Evolutionary conservation across 2,888 invertebrate species (phyloP), one percentile per base, ranked within the genome.

Genomic region (Therioaphis trifolii): DNA sequence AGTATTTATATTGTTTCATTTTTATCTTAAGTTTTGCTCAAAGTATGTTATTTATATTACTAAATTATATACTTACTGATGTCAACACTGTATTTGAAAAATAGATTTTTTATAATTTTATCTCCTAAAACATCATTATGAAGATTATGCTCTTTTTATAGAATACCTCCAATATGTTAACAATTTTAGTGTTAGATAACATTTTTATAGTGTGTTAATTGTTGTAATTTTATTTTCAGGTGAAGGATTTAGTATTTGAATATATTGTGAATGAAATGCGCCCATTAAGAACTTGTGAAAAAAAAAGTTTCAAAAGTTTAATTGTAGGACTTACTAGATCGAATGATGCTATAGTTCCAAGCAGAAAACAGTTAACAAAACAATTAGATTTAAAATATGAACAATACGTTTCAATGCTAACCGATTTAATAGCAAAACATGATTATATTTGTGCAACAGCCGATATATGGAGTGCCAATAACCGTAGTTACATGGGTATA

Each of bases 321-420:
- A 63, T 63, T 15, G 2, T 27, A 27, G 29, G 63, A 29, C 29
- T 63, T 63, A 63, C 29, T 63, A 15, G 29, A 63, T 63, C 61
- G 27, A 63, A 63, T 27, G 18, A 63, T 18, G 15, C 1, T 27
- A 63, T 18, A 29, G 27, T 63, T 15, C 61, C 24, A 24, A 61
- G 27, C 2, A 61, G 27, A 29, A 61, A 27, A 61, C 61, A 61
- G 27, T 27, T 61, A 63, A 27, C 63, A 63, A 63, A 63, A 63
- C 63, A 63, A 27, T 63, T 63, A 0, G 63, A 63, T 63, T 15
- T 27, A 24, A 29, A 63, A 63, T 63, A 63, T 29, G 29, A 63
- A 29, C 27, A 9, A 63, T 29, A 63, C 18, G 63, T 63, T 27
- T 63, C 63, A 27, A 29, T 63, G 29, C 9, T 63, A 15, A 63